Evolutionary conservation across 2,113 vertebrate genomes (phyloP).

Genomic region (Micromys minutus): DNA sequence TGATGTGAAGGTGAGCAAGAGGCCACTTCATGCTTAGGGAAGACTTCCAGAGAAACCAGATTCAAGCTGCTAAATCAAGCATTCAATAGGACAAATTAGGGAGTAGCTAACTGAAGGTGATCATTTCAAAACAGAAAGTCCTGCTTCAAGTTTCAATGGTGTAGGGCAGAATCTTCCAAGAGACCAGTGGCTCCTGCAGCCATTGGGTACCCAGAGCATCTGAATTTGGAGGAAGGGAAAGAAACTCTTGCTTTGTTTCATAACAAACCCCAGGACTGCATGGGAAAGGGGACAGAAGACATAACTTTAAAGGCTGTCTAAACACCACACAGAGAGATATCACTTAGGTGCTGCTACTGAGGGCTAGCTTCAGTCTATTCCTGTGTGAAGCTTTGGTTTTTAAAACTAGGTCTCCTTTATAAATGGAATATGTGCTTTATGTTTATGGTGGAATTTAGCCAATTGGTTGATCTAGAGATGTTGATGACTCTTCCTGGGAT

Average conservation of each 20-base stretch:
- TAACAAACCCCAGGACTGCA: neutral
- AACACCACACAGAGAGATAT: neutral
- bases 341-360: neutral
- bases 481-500: neutral
- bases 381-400: neutral
- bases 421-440: neutral
- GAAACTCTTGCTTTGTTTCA: neutral
- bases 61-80: neutral
- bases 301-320: neutral
- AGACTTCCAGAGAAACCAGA: neutral
- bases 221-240: conserved; percentile 1
- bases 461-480: neutral
- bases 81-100: neutral
- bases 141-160: neutral
- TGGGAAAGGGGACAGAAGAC: neutral
- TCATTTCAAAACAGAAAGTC: conserved; percentile 5
- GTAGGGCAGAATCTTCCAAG: neutral
- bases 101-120: neutral
- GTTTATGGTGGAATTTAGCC: conserved; percentile 26
- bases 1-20: neutral
- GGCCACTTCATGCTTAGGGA: neutral
- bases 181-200: neutral
- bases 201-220: neutral
- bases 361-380: neutral
- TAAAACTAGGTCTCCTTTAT: too few relatives aligned